phyloP scores from a whole-genome alignment of 2,888 invertebrate species.

The Sphaeridia pumilis region DNA sequence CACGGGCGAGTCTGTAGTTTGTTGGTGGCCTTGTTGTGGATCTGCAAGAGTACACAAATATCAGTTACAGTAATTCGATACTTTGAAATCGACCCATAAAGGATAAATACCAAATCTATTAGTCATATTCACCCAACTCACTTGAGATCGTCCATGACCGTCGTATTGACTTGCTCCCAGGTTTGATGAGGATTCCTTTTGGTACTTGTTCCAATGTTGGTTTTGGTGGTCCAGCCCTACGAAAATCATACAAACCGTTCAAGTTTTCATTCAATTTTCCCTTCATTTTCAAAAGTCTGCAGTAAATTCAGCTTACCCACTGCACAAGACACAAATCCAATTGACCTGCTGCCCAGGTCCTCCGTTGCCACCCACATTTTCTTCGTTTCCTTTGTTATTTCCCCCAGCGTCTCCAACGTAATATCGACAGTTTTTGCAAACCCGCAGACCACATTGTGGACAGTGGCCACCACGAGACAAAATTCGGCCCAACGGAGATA shows the following conservation, averaged over 20 bases:
- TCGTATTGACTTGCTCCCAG: conserved; percentile 21
- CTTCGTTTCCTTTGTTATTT: too few relatives aligned
- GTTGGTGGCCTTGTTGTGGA: conserved; percentile 23
- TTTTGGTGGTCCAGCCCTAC: too few relatives aligned
- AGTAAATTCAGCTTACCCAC: conserved; percentile 29
- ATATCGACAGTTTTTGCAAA: conserved; percentile 34
- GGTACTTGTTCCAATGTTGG: neutral
- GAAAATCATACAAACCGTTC: neutral
- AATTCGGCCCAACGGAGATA: conserved; percentile 33
- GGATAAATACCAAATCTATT: neutral
- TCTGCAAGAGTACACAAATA: too few relatives aligned
- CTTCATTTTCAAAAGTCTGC: too few relatives aligned
- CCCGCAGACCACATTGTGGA: conserved; percentile 34
- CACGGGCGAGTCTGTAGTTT: conserved; percentile 25
- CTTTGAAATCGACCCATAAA: neutral
- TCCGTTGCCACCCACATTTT: neutral
- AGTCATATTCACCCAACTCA: conserved; percentile 15
- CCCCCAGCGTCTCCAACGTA: conserved; percentile 9
- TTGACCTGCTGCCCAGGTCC: conserved; percentile 4
- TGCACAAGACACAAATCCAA: conserved; percentile 33
- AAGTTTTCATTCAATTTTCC: neutral
- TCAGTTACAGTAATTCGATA: too few relatives aligned
- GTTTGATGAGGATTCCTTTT: neutral
- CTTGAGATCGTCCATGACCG: conserved; percentile 35
- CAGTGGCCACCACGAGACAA: conserved; percentile 31